phyloP scores from a whole-genome alignment of 2,888 invertebrate genomes.

The Onchidella celtica region DNA sequence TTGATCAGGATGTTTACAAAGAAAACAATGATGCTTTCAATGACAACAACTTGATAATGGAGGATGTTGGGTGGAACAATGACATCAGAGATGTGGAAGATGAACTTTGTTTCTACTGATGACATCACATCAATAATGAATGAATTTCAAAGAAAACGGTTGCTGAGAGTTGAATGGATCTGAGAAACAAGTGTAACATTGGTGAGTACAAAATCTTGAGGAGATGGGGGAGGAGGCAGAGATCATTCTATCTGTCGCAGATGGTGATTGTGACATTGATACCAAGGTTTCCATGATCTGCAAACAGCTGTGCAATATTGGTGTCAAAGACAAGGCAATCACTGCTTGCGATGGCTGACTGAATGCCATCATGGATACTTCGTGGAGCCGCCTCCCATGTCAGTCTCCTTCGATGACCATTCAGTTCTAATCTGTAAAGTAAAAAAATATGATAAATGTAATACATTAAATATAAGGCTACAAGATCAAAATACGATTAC shows the following conservation, averaged over 20 bases:
- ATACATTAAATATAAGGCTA: neutral
- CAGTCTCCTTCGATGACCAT: constrained; percentile 94
- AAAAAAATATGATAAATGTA: neutral
- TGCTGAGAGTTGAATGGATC: too few relatives aligned
- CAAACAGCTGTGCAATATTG: constrained; percentile 97
- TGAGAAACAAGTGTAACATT: neutral
- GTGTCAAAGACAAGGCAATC: constrained; percentile 99
- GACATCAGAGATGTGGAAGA: too few relatives aligned
- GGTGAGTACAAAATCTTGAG: neutral
- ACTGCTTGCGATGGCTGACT: constrained; percentile 97
- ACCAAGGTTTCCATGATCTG: constrained; percentile 99
- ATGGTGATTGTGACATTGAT: constrained; percentile 96
- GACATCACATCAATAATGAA: too few relatives aligned
- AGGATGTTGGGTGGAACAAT: too few relatives aligned
- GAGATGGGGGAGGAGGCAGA: neutral
- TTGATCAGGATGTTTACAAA: too few relatives aligned
- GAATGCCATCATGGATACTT: constrained; percentile 99
- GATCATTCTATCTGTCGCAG: constrained; percentile 62
- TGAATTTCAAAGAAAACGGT: too few relatives aligned
- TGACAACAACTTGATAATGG: too few relatives aligned
- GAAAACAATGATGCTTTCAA: too few relatives aligned
- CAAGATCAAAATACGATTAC: too few relatives aligned
- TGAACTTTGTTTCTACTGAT: too few relatives aligned
- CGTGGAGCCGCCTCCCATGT: constrained; percentile 99
- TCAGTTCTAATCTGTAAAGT: constrained; percentile 90